Conservation (phyloP, 2,797 vertebrate genomes). For the Rhincodon typus region DNA sequence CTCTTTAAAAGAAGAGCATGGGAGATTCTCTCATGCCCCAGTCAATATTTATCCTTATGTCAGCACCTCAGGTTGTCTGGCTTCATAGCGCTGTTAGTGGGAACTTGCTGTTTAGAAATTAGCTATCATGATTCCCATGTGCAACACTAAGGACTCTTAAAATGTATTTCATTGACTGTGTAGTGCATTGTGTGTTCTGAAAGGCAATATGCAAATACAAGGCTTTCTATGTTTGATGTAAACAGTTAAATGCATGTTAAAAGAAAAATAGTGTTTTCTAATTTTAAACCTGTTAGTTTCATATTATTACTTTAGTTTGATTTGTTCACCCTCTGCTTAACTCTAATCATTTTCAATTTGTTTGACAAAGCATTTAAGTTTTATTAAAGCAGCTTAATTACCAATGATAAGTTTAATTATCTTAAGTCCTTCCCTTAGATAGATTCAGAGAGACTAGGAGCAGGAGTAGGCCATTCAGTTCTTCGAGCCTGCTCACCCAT, state of each 20-base stretch:
- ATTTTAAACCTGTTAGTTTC: not conserved
- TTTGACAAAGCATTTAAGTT: constrained; percentile 31
- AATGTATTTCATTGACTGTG: not conserved
- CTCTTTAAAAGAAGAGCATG: not conserved
- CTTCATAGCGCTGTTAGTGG: not conserved
- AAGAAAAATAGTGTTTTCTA: not conserved
- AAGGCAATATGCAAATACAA: not conserved
- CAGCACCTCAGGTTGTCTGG: not conserved
- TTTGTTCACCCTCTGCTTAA: not conserved
- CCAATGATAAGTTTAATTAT: constrained; percentile 30
- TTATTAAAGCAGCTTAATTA: constrained; percentile 28
- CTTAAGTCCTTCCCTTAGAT: not conserved
- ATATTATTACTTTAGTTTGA: not conserved
- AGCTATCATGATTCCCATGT: not conserved
- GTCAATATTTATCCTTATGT: not conserved
- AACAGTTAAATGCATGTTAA: not conserved
- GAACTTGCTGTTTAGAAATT: not conserved
- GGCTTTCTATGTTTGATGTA: not conserved
- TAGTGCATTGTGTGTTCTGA: not conserved
- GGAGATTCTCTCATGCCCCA: not conserved
- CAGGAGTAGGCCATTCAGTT: too few relatives aligned
- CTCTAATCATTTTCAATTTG: constrained; percentile 13
- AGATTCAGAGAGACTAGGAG: too few relatives aligned
- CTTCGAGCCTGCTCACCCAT: too few relatives aligned
- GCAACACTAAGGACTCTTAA: not conserved